Evolutionary conservation across 2,888 invertebrate species (phyloP).

Genomic region (Caenorhabditis parvicauda): DNA sequence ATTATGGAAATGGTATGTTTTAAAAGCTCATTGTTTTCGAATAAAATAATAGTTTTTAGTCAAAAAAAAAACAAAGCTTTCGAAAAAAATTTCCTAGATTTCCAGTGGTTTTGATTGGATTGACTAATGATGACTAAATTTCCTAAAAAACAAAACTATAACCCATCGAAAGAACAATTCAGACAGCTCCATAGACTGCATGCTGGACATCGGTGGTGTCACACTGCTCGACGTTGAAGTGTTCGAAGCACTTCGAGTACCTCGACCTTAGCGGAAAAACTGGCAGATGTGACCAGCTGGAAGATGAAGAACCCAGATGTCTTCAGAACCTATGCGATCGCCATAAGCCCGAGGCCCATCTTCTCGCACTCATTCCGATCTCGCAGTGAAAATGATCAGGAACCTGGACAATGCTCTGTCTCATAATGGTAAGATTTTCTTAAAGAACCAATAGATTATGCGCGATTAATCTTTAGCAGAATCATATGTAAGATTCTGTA

Average conservation of each 20-base stretch:
- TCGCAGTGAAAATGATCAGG: constrained; percentile 40
- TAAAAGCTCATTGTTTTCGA: neutral
- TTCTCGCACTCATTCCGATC: constrained; percentile 38
- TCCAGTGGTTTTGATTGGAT: no score
- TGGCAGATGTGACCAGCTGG: neutral
- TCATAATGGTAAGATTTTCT: constrained; percentile 32
- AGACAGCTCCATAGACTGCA: constrained; percentile 43
- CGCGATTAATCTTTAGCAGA: constrained; percentile 13
- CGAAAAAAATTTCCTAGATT: neutral
- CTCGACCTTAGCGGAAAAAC: constrained; percentile 10
- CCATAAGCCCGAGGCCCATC: constrained; percentile 26
- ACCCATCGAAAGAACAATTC: neutral
- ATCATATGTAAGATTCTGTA: neutral
- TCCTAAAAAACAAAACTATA: no score
- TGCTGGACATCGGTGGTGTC: constrained; percentile 44
- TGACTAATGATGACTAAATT: no score
- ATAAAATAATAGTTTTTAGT: neutral
- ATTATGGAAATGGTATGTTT: constrained; percentile 28
- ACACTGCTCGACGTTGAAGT: constrained; percentile 22
- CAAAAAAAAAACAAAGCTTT: neutral
- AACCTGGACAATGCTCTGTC: constrained; percentile 50
- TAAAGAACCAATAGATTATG: no score
- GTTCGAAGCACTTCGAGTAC: constrained; percentile 27
- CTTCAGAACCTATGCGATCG: constrained; percentile 36
- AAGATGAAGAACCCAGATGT: constrained; percentile 25